These are phyloP conservation scores for Adelges cooleyi DNA, from an alignment of 1,140 invertebrate species.

Conservation along the genomic window DNA sequence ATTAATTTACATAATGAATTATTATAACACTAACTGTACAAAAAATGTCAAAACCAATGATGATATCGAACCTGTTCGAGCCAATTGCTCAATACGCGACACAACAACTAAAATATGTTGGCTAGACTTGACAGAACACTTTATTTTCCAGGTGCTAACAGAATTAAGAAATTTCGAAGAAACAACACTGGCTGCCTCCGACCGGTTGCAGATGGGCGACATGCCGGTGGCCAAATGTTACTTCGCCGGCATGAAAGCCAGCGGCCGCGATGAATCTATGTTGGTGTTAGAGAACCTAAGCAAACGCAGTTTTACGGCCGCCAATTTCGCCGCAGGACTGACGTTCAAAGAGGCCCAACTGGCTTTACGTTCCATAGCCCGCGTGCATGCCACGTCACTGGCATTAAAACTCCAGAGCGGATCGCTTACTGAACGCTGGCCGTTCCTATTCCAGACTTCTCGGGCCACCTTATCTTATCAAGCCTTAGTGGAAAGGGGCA, in stretches of 20 bases:
- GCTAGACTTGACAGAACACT: no score
- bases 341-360: constrained; percentile 50
- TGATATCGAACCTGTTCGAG: no score
- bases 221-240: constrained; percentile 52
- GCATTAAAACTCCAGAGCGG: constrained; percentile 49
- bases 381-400: constrained; percentile 57
- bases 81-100: no score
- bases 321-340: constrained; percentile 54
- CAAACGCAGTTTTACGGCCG: constrained; percentile 43
- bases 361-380: constrained; percentile 55
- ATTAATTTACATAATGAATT: no score
- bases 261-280: constrained; percentile 48
- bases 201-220: constrained; percentile 43
- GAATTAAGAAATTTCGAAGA: constrained; percentile 47
- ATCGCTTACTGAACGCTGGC: constrained; percentile 51
- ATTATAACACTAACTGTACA: no score
- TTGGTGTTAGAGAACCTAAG: constrained; percentile 49
- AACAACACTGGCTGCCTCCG: constrained; percentile 36
- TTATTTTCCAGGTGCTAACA: constrained; percentile 46
- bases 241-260: constrained; percentile 48
- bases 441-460: constrained; percentile 61
- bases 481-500: constrained; percentile 56
- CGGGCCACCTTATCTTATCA: constrained; percentile 64
- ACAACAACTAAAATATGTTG: no score
- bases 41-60: no score